Conservation (phyloP, 2,888 invertebrate genomes). For the Chesias legatella region DNA sequence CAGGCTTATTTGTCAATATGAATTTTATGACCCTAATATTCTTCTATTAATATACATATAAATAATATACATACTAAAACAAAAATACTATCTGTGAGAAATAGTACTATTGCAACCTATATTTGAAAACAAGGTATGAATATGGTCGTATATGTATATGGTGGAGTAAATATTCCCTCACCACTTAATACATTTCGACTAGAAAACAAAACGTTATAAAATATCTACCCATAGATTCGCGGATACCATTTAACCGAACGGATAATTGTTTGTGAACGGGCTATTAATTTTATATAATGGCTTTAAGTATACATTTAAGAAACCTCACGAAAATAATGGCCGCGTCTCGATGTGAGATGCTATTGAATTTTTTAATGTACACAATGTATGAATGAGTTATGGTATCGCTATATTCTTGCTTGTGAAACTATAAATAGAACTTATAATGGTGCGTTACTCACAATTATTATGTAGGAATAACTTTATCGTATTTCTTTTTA, state of each 20-base stretch:
- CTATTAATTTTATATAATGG: constrained; percentile 74
- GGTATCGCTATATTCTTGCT: constrained; percentile 35
- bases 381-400: constrained; percentile 47
- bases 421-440: constrained; percentile 14
- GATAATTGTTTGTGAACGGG: constrained; percentile 73
- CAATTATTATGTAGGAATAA: not conserved
- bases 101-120: no score
- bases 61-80: no score
- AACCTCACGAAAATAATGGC: constrained; percentile 65
- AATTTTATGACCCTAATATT: no score
- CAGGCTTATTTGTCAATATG: no score
- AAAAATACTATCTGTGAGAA: no score
- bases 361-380: constrained; percentile 56
- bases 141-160: no score
- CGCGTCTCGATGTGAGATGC: constrained; percentile 44
- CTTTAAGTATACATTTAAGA: constrained; percentile 59
- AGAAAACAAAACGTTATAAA: constrained; percentile 74
- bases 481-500: no score
- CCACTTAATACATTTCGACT: no score
- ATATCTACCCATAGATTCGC: constrained; percentile 73
- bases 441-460: constrained; percentile 4
- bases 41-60: no score
- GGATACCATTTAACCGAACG: constrained; percentile 73
- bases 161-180: no score
- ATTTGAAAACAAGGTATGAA: no score